These are phyloP conservation scores for Ctenodactylus gundi DNA, from an alignment of 2,113 vertebrate genomes.

Conservation along the genomic window DNA sequence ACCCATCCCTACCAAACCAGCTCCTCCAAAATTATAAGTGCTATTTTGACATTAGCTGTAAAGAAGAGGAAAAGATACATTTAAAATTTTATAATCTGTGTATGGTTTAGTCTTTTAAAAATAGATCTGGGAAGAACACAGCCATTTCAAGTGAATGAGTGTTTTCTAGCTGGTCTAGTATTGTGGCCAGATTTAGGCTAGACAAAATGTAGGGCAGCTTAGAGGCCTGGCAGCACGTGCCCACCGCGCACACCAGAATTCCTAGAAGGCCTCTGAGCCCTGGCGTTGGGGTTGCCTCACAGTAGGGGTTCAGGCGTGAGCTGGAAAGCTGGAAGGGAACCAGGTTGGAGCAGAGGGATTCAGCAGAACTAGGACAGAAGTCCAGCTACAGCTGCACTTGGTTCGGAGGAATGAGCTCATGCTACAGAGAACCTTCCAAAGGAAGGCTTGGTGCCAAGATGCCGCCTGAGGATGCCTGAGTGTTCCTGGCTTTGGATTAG, in stretches of 20 bases:
- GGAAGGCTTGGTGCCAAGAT: neutral
- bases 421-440: neutral
- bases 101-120: neutral
- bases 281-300: neutral
- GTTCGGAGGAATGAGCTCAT: neutral
- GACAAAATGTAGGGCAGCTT: neutral
- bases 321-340: neutral
- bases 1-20: neutral
- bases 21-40: neutral
- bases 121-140: conserved; percentile 6
- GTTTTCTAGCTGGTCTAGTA: neutral
- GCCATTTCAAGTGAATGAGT: neutral
- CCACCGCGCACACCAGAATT: neutral
- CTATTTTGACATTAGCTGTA: conserved; percentile 12
- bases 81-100: neutral
- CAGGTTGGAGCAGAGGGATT: neutral
- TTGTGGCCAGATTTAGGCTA: neutral
- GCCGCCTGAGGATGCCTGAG: neutral
- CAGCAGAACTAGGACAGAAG: neutral
- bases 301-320: neutral
- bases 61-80: neutral
- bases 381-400: neutral
- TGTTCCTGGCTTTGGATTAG: neutral
- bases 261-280: conserved; percentile 49
- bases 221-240: conserved; percentile 22